Evolutionary conservation across 2,113 vertebrate species (phyloP).

Genomic region (Podarcis cretensis): DNA sequence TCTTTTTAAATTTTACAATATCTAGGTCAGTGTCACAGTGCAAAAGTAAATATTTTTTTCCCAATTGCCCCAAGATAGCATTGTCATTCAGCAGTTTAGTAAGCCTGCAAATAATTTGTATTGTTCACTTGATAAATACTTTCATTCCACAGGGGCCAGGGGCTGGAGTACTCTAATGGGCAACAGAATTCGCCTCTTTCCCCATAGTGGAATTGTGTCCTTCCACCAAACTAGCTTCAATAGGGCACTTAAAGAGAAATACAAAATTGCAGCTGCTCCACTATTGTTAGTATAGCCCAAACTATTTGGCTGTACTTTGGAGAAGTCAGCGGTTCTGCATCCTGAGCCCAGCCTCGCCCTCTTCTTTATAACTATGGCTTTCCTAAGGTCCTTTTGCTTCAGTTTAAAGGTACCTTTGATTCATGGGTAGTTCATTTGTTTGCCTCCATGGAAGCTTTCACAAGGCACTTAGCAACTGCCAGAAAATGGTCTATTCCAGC

Average conservation of each 20-base stretch:
- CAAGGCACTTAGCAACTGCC: neutral
- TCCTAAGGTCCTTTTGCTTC: neutral
- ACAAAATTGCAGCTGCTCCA: neutral
- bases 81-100: neutral
- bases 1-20: conserved; percentile 15
- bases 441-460: neutral
- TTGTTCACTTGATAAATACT: neutral
- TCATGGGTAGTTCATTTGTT: neutral
- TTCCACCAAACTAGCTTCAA: neutral
- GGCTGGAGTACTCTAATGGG: neutral
- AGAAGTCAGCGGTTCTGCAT: neutral
- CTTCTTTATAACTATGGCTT: neutral
- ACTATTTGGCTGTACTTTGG: neutral
- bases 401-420: neutral
- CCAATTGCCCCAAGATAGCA: neutral
- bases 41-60: neutral
- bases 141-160: neutral
- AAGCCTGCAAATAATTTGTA: neutral
- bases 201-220: neutral
- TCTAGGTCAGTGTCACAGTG: neutral
- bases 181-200: neutral
- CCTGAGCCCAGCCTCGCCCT: neutral
- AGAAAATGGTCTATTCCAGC: neutral
- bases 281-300: neutral
- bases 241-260: neutral